Percentiles rank a stretch among this genome's conserved stretches.
Conservation (phyloP, 53 echinoderm and acorn worm species). For the Paracentrotus lividus region DNA sequence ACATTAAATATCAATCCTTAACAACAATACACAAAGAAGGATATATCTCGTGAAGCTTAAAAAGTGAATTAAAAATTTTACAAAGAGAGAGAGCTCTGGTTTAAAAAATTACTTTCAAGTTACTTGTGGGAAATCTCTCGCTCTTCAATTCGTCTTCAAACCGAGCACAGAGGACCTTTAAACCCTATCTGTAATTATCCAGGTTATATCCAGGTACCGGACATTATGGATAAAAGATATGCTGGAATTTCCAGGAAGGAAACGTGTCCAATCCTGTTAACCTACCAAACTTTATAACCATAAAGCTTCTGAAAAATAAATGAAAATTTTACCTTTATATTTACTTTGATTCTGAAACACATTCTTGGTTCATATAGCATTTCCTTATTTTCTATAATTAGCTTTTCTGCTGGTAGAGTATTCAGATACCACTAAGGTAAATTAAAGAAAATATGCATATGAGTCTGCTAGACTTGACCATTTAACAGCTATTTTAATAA, state of each 20-base stretch:
- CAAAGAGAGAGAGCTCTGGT: too few species aligned
- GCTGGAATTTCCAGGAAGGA: constrained; percentile 72
- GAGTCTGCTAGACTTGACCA: background rate
- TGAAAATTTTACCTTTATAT: background rate
- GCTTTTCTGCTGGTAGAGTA: background rate
- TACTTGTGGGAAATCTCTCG: too few species aligned
- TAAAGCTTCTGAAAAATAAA: background rate
- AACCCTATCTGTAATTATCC: constrained; percentile 4
- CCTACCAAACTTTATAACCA: constrained; percentile 5
- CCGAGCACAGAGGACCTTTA: background rate
- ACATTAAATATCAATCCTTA: too few species aligned
- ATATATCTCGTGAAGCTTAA: too few species aligned
- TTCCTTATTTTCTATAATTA: background rate
- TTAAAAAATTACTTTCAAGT: too few species aligned
- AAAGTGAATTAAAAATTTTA: too few species aligned
- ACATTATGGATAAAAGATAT: constrained; percentile 48
- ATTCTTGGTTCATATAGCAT: background rate
- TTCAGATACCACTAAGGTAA: background rate
- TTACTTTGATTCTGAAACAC: too few species aligned
- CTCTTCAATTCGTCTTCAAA: too few species aligned
- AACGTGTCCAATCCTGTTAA: constrained; percentile 48
- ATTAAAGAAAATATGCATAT: background rate
- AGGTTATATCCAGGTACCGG: constrained; percentile 52
- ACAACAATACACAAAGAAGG: too few species aligned
- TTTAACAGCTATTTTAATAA: background rate